Conservation (phyloP, 2,113 vertebrate species). For the Heterotis niloticus region DNA sequence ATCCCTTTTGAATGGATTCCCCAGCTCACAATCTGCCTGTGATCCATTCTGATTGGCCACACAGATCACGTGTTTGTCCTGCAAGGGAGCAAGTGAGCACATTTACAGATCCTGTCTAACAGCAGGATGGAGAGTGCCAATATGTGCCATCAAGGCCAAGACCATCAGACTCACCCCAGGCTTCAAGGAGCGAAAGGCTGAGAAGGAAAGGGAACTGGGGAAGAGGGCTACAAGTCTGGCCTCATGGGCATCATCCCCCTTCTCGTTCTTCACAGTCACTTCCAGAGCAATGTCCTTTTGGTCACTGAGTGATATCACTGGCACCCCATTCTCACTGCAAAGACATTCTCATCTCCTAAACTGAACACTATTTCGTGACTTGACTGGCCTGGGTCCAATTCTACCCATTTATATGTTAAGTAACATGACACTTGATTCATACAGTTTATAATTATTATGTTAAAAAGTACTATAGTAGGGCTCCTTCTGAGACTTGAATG, state of each 20-base stretch:
- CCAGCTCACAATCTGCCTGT: constrained; percentile 77
- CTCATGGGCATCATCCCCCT: constrained; percentile 89
- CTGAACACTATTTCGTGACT: not conserved
- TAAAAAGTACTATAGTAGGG: not conserved
- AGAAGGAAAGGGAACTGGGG: constrained; percentile 76
- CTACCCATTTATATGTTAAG: too few species aligned
- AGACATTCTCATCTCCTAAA: not conserved
- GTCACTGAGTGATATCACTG: constrained; percentile 75
- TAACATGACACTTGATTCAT: not conserved
- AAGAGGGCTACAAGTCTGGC: constrained; percentile 69
- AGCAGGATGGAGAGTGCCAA: not conserved
- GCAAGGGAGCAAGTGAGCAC: constrained; percentile 37
- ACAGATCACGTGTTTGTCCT: constrained; percentile 74
- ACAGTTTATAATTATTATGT: not conserved
- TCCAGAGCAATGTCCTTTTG: constrained; percentile 86
- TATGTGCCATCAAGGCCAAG: not conserved
- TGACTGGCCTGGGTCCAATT: too few species aligned
- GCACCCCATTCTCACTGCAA: constrained; percentile 65
- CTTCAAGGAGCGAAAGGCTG: constrained; percentile 52
- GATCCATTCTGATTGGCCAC: constrained; percentile 80
- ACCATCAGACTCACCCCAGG: constrained; percentile 57
- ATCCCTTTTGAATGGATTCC: constrained; percentile 85
- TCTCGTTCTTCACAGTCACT: constrained; percentile 78
- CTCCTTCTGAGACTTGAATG: too few species aligned
- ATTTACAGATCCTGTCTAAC: not conserved